A percentile compares a stretch with the other conserved stretches of the same genome.
Evolutionary conservation across 2,888 invertebrate species (phyloP).

Genomic region (Nomada ferruginata): DNA sequence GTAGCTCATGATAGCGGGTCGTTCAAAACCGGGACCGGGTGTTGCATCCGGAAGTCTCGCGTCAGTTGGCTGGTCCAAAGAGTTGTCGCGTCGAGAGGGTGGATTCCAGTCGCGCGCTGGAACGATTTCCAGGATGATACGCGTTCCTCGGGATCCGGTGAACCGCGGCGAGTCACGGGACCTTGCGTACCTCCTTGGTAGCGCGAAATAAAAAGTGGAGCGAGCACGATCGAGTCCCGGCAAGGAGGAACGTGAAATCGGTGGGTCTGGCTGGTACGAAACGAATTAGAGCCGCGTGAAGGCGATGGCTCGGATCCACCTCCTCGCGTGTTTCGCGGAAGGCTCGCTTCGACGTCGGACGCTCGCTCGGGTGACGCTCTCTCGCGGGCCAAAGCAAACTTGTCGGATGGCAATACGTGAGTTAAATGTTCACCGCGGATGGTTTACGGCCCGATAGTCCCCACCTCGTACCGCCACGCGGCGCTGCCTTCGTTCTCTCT

Average conservation of each 20-base stretch:
- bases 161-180: background rate
- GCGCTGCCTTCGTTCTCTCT: conserved; percentile 81
- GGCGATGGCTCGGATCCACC: conserved; percentile 60
- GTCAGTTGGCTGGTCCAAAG: conserved; percentile 44
- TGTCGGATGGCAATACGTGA: conserved; percentile 85
- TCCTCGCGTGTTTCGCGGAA: conserved; percentile 70
- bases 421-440: conserved; percentile 85
- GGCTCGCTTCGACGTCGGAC: conserved; percentile 65
- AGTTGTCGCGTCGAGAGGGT: conserved; percentile 19
- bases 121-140: conserved; percentile 26
- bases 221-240: conserved; percentile 11
- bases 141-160: background rate
- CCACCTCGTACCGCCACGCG: conserved; percentile 86
- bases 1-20: conserved; percentile 73
- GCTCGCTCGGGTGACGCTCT: conserved; percentile 76
- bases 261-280: conserved; percentile 3
- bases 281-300: conserved; percentile 65
- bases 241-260: background rate
- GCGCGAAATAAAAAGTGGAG: conserved; percentile 4
- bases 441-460: conserved; percentile 87
- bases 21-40: conserved; percentile 42
- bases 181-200: background rate
- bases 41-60: conserved; percentile 56
- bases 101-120: conserved; percentile 15
- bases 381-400: conserved; percentile 84